These are phyloP conservation scores for Tetramorium bicarinatum DNA, from an alignment of 2,888 invertebrate genomes.

Conservation along the genomic window DNA sequence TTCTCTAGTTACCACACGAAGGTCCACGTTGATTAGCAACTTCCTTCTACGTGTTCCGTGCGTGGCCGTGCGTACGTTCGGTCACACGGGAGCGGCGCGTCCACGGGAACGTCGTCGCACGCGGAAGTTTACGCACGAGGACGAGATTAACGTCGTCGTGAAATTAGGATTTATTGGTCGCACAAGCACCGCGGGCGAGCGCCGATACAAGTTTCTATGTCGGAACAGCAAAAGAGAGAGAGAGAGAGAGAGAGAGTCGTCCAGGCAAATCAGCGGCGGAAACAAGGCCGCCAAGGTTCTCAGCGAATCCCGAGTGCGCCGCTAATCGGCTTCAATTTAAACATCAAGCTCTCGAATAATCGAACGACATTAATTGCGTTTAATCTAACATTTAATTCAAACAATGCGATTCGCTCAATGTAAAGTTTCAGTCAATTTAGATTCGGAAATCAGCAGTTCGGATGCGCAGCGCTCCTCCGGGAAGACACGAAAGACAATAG, in stretches of 20 bases:
- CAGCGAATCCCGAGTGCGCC: not conserved
- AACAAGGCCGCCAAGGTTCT: slow-evolving; percentile 29
- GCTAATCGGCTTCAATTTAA: slow-evolving; percentile 16
- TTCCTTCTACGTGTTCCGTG: slow-evolving; percentile 76
- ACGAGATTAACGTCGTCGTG: slow-evolving; percentile 62
- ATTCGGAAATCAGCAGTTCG: not conserved
- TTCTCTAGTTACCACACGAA: slow-evolving; percentile 68
- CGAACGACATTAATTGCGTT: not conserved
- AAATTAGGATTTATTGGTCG: slow-evolving; percentile 67
- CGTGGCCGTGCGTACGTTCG: slow-evolving; percentile 56
- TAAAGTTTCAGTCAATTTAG: not conserved
- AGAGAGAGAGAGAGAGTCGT: no score
- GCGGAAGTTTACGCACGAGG: slow-evolving; percentile 73
- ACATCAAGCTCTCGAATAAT: not conserved
- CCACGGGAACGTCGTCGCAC: slow-evolving; percentile 66
- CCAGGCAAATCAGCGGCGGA: slow-evolving; percentile 7
- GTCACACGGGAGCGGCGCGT: slow-evolving; percentile 55
- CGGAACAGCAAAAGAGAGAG: not conserved
- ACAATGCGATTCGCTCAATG: not conserved
- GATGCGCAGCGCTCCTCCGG: no score
- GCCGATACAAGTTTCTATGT: not conserved
- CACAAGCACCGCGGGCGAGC: not conserved
- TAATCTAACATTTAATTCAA: not conserved
- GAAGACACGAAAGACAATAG: not conserved
- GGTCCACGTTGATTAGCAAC: slow-evolving; percentile 77